Conservation (phyloP, 2,888 invertebrate genomes). For the Nasonovia ribisnigri region DNA sequence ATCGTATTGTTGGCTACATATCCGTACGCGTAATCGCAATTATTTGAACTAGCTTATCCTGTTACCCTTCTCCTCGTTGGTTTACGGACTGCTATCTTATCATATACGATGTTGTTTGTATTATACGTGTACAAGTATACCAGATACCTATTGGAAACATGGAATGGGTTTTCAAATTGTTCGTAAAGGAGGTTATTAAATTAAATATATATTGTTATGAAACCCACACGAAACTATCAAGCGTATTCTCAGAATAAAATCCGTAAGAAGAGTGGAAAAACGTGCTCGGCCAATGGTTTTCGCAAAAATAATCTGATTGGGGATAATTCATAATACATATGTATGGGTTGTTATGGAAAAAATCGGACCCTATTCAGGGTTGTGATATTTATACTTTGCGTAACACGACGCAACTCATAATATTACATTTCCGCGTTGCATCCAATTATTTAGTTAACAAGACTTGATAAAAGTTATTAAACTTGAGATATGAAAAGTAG, state of each 20-base stretch:
- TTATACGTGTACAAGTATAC: too few species aligned
- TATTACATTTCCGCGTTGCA: neutral
- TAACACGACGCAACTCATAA: neutral
- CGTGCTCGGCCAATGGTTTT: neutral
- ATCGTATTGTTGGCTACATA: neutral
- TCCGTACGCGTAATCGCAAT: slow-evolving; percentile 22
- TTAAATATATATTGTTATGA: neutral
- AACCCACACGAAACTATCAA: neutral
- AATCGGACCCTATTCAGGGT: neutral
- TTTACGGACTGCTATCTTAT: neutral
- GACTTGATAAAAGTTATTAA: neutral
- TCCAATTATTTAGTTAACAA: neutral
- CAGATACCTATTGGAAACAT: neutral
- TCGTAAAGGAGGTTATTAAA: neutral
- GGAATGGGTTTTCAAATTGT: neutral
- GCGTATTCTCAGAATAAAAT: neutral
- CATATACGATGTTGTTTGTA: neutral
- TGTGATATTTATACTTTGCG: neutral
- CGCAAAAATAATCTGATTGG: neutral
- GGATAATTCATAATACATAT: neutral
- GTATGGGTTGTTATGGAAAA: neutral
- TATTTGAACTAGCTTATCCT: slow-evolving; percentile 34
- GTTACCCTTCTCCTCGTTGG: neutral
- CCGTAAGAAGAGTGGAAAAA: neutral
- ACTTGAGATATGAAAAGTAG: neutral